Percentiles rank a stretch among this genome's conserved stretches.
Conservation (phyloP, 2,797 vertebrate species). For the Alectoris magna region DNA sequence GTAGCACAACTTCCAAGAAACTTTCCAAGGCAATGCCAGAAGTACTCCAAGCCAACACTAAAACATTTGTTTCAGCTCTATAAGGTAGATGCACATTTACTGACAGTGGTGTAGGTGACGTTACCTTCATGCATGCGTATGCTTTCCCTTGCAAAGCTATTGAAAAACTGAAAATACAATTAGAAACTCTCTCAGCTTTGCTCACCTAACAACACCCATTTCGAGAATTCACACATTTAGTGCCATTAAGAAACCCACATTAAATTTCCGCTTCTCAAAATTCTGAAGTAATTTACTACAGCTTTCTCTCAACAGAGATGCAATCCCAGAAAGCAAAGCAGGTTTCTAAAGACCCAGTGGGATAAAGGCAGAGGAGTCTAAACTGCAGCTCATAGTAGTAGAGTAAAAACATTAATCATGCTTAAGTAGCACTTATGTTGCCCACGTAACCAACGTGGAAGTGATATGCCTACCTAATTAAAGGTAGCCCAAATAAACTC, state of each 20-base stretch:
- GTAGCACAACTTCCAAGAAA: neutral
- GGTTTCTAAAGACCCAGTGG: neutral
- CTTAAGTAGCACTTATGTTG: neutral
- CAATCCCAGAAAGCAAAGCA: neutral
- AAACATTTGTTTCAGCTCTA: neutral
- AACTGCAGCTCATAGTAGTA: neutral
- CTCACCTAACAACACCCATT: neutral
- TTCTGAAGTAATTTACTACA: neutral
- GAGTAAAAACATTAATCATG: neutral
- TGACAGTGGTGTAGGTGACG: neutral
- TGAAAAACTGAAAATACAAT: neutral
- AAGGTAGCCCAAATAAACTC: constrained; percentile 22
- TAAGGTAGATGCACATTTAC: rapidly evolving
- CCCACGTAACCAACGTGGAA: neutral
- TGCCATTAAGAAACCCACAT: neutral
- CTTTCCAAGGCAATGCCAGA: neutral
- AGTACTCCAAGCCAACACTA: neutral
- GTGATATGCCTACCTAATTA: neutral
- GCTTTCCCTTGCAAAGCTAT: rapidly evolving
- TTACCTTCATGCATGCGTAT: rapidly evolving
- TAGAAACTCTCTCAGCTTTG: neutral
- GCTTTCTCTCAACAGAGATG: neutral
- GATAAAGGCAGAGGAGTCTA: neutral
- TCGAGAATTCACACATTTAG: neutral
- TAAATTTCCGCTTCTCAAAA: neutral